These are phyloP conservation scores for Sapajus apella DNA, from an alignment of 2,113 vertebrate genomes.

Conservation along the genomic window DNA sequence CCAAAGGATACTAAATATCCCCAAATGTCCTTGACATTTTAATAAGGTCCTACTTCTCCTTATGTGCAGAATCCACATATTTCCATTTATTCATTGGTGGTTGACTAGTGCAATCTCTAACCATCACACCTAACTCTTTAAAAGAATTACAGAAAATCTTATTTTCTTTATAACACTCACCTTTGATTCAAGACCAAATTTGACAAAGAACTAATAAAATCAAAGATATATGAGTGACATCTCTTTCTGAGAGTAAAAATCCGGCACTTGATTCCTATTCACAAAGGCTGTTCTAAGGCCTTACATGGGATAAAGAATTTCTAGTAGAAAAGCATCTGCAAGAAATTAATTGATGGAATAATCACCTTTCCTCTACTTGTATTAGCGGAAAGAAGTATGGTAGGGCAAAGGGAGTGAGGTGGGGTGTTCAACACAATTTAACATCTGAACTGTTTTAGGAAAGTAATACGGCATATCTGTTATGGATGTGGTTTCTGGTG, in stretches of 20 bases:
- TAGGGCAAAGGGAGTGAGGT: background rate
- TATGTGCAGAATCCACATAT: background rate
- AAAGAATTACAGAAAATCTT: background rate
- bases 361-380: background rate
- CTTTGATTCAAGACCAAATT: slow-evolving; percentile 5
- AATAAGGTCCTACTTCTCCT: background rate
- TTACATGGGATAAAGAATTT: background rate
- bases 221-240: background rate
- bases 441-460: background rate
- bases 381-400: background rate
- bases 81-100: background rate
- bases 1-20: background rate
- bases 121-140: background rate
- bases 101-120: background rate
- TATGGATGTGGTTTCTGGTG: background rate
- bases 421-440: background rate
- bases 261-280: background rate
- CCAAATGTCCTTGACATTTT: background rate
- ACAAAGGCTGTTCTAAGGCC: background rate
- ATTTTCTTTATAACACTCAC: background rate
- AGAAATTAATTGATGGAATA: background rate
- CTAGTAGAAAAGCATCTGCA: background rate
- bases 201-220: slow-evolving; percentile 28
- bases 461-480: background rate
- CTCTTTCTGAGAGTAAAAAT: slow-evolving; percentile 3